Evolutionary conservation across 2,888 invertebrate genomes (phyloP).

Genomic region (Acanthosepion esculentum): DNA sequence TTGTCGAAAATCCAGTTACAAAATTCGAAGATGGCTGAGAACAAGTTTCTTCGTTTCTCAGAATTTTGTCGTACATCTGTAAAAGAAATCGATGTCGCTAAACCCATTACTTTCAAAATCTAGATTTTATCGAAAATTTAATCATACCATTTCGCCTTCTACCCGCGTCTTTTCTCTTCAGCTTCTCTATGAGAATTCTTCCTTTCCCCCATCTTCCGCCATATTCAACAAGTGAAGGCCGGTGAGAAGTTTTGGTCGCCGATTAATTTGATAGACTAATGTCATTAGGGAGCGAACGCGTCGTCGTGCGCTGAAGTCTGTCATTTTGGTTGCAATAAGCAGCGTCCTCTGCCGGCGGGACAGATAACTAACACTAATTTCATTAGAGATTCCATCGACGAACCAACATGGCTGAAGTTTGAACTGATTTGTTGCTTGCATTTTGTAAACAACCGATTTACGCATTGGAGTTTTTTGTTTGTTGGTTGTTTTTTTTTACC

Average conservation of each 20-base stretch:
- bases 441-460: neutral
- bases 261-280: conserved; percentile 4
- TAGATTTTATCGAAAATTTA: conserved; percentile 4
- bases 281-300: neutral
- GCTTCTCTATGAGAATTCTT: neutral
- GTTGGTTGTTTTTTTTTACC: neutral
- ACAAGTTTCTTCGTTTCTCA: neutral
- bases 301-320: neutral
- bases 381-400: neutral
- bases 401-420: neutral
- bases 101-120: neutral
- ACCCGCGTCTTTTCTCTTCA: neutral
- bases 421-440: conserved; percentile 11
- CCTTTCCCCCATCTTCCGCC: neutral
- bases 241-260: neutral
- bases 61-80: neutral
- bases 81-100: neutral
- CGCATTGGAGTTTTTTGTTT: neutral
- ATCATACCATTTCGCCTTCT: neutral
- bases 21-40: neutral
- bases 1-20: neutral
- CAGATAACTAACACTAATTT: neutral
- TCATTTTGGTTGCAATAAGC: neutral
- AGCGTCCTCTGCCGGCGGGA: neutral
- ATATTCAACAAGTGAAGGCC: neutral